phyloP scores from a whole-genome alignment of 2,797 vertebrate species.

The Brachyrhaphis roseni region DNA sequence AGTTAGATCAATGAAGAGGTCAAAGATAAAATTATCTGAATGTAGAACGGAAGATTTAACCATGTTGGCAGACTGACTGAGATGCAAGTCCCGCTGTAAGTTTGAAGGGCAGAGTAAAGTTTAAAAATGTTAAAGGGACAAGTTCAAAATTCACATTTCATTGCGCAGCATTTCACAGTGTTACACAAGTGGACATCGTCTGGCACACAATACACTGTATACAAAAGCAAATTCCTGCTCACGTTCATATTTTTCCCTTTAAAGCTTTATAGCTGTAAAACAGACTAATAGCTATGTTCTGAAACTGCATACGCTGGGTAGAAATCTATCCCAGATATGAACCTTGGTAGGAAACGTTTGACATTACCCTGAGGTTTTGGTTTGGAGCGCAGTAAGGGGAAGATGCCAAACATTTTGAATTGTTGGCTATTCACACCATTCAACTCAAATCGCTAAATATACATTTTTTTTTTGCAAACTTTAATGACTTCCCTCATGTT shows the following conservation, averaged over 20 bases:
- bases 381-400: not conserved
- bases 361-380: not conserved
- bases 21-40: constrained; percentile 38
- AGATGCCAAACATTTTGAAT: not conserved
- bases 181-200: constrained; percentile 5
- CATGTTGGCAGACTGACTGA: constrained; percentile 22
- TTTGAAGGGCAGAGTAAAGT: not conserved
- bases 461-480: not conserved
- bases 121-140: constrained; percentile 7
- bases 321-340: not conserved
- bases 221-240: constrained; percentile 11
- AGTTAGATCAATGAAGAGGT: constrained; percentile 22
- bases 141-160: constrained; percentile 12
- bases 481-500: not conserved
- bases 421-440: not conserved
- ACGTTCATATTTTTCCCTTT: not conserved
- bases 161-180: not conserved
- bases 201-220: not conserved
- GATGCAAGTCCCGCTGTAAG: not conserved
- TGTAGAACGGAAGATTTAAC: constrained; percentile 49
- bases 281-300: not conserved
- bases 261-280: constrained; percentile 6
- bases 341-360: not conserved
- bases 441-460: not conserved
- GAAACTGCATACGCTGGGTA: not conserved